Evolutionary conservation across 2,113 vertebrate species (phyloP), one percentile per base, ranked within the genome.

Genomic region (Benitochromis conjunctus): DNA sequence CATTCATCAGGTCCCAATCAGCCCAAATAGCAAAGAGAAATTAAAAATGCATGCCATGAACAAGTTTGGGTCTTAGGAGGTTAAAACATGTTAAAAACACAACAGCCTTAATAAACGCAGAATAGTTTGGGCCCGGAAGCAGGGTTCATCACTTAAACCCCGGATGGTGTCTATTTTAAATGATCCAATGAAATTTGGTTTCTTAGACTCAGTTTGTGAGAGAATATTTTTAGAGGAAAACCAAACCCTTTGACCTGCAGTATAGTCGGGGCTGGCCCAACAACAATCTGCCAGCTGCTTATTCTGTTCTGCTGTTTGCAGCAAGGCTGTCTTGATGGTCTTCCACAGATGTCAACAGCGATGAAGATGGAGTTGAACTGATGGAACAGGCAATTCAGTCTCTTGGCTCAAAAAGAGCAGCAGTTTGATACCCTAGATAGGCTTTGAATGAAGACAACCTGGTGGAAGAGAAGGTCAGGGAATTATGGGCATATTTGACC

Each of bases 221-320:
- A 53, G 48, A 53, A 53, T 53, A 19, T 53, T 53, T 53, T 53
- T 53, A 53, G 48, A 53, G 48, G 18, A 19, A 53, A 5, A 53
- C 26, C 18, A 53, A 3, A 0, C 7, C 16, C 3, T 53, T 53
- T 53, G 51, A 53, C 51, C 51, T 53, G 51, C 18, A n/a, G 51
- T 1, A 53, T 53, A 53, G 51, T 8, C 4, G 51, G 31, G 5
- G 31, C 31, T 2, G 31, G 51, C 19, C 51, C 51, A 9, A 53
- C 51, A 53, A 53, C 4, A 0, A 53, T n/a, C 51, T 53, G 51
- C 5, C 1, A 53, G 0, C 1, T n/a, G 5, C 51, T 53, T 53
- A 53, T 53, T 53, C 18, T 53, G 18, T 53, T 53, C 2, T 53
- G 48, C 18, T 53, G 51, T 53, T 53, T 19, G 18, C 19, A 53